Evolutionary conservation across 2,888 invertebrate species (phyloP), one percentile per base, ranked within the genome.

Genomic region (Blastobasis lacticolella): DNA sequence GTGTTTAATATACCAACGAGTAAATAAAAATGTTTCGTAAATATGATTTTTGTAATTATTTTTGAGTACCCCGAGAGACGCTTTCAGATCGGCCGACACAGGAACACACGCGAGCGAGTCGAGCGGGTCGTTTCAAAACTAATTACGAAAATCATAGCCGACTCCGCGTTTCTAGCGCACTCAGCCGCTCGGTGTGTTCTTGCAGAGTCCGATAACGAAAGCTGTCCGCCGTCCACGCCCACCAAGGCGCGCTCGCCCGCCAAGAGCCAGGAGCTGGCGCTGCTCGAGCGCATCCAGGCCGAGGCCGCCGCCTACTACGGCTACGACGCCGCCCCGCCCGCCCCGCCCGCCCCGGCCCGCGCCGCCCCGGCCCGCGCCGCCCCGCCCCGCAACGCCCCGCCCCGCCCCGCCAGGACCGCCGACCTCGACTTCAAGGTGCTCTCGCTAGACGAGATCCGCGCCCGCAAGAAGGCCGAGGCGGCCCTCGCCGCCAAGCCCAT

Each of bases 121-220:
- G 78, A 66, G 69, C 66, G 74, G 76, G 78, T 77, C 74, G 72
- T 67, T 67, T 78, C 86, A 86, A 88, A 88, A 79, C 66, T 86
- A 88, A 87, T 87, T 87, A 88, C 87, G 80, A 84, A 86, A 86
- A 86, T 85, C 84, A 80, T 81, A 59, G 51, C 58, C 57, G 61
- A 49, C 49, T 57, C 58, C 58, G 48, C 61, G 54, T 36, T 57
- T 55, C 46, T 57, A 54, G 60, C 62, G 67, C 45, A 75, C 67
- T 81, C 75, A 81, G 73, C 74, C 63, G 67, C 69, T 73, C 70
- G 71, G 81, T 91, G 90, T 91, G 90, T 92, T 92, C 91, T 93
- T 93, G 90, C 92, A 94, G 94, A 94, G 84, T 93, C 94, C 69
- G 93, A 94, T 89, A 92, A 90, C 78, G 94, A 94, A 89, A 92